Conservation (phyloP, 2,888 invertebrate genomes). For the Sarcophaga subvicina region DNA sequence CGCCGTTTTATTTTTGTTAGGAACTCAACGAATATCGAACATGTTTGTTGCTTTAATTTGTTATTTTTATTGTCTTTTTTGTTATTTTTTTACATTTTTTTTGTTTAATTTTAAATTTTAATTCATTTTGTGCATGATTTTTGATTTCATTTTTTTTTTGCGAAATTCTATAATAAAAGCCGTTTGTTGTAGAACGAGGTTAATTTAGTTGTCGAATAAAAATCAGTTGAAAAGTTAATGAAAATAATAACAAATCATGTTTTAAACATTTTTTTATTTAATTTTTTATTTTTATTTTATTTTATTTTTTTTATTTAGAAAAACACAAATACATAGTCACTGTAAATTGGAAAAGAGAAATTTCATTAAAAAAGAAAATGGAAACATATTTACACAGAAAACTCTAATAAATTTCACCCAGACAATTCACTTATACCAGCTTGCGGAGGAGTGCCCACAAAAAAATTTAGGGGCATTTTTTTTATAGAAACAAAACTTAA, state of each 20-base stretch:
- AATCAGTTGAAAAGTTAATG: neutral
- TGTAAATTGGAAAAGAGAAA: neutral
- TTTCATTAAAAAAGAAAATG: neutral
- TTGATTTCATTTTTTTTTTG: slow-evolving; percentile 57
- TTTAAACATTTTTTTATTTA: neutral
- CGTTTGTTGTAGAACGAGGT: neutral
- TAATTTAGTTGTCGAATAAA: slow-evolving; percentile 1
- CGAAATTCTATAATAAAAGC: slow-evolving; percentile 15
- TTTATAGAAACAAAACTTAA: too few relatives aligned
- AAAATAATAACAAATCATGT: neutral
- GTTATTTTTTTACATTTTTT: slow-evolving; percentile 24
- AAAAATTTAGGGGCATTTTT: too few relatives aligned
- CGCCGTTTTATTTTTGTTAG: slow-evolving; percentile 43
- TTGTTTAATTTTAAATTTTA: slow-evolving; percentile 19
- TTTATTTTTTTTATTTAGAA: neutral
- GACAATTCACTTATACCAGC: too few relatives aligned
- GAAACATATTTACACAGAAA: too few relatives aligned
- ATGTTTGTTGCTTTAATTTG: slow-evolving; percentile 52
- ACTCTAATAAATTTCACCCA: neutral
- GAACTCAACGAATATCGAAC: slow-evolving; percentile 68
- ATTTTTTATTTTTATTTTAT: neutral
- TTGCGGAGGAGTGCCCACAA: too few relatives aligned
- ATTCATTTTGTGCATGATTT: slow-evolving; percentile 12
- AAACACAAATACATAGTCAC: neutral
- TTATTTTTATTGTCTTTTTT: slow-evolving; percentile 52